Evolutionary conservation across 92 coral and sea anemone species (phyloP), one percentile per base, ranked within the genome.

Genomic region (Diadumene lineata): DNA sequence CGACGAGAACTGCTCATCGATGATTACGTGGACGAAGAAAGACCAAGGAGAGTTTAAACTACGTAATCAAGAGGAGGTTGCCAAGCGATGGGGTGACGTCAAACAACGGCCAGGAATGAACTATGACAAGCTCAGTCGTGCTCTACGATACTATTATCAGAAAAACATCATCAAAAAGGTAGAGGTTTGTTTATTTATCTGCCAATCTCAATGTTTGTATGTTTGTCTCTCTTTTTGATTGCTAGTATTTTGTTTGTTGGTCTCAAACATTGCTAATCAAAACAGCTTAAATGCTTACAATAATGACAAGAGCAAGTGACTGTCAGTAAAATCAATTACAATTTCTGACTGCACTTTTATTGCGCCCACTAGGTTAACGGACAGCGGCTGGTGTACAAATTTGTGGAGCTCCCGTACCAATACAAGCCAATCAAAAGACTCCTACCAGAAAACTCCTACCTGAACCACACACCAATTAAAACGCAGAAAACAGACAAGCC

Each of bases 371-470:
- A 96, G 99, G 99, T 96, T 44, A 96, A 85, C 50, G 99, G 99
- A 19, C 99, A 96, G 63, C 79, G 99, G 48, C 81, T 96, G 31
- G 99, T 96, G 1, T 96, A 96, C 91, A 96, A 96, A 76, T 96
- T 96, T 48, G 99, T 96, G 24, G 97, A 96, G 17, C 85, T 96
- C 26, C 97, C 99, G 6, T 92, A 92, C 58, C 84, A 87, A 57
- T 96, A 96, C 81, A 81, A 79, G 31, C 99, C 99, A 25, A 75
- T 86, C 63, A 96, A 81, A 62, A 86, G 81, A 32, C 77, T 81
- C 64, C 34, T 48, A 30, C 10, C 53, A n/a, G 23, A 55, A 17
- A 32, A 73, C 7, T 4, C 68, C 56, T 9, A 2, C 17, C 60
- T 48, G 68, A 66, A 53, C 61, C 34, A n/a, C 50, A 65, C 24